Evolutionary conservation across 1,140 invertebrate species (phyloP).

Genomic region (Psix sp.): DNA sequence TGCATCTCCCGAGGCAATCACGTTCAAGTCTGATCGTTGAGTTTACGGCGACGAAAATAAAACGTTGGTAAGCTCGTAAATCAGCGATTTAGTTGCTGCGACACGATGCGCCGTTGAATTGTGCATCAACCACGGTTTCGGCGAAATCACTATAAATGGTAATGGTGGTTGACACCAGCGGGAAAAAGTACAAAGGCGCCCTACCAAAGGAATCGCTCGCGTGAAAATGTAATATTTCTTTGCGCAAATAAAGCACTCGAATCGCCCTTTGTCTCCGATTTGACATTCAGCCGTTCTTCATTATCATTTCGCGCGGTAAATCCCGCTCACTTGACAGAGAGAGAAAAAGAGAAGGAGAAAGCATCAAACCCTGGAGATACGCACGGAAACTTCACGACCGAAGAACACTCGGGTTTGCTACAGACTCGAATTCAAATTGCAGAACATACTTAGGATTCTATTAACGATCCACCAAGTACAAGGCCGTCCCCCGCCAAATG

Average conservation of each 20-base stretch:
- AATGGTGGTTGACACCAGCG: conserved; percentile 65
- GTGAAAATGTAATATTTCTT: conserved; percentile 74
- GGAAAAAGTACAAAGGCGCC: conserved; percentile 45
- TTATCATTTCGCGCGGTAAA: conserved; percentile 29
- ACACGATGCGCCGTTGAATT: conserved; percentile 48
- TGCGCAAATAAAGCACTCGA: conserved; percentile 66
- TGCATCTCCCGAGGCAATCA: conserved; percentile 45
- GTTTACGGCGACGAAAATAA: conserved; percentile 43
- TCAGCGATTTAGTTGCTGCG: conserved; percentile 54
- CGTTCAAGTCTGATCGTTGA: conserved; percentile 28
- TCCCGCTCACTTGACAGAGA: no score
- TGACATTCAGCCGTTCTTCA: conserved; percentile 38
- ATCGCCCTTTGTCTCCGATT: conserved; percentile 45
- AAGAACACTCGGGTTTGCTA: conserved; percentile 25
- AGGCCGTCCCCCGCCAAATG: conserved; percentile 28
- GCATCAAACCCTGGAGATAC: conserved; percentile 58
- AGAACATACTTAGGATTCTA: conserved; percentile 67
- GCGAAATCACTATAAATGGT: conserved; percentile 76
- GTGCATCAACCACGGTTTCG: conserved; percentile 61
- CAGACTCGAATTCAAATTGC: conserved; percentile 62
- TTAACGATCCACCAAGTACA: conserved; percentile 58
- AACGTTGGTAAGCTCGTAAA: conserved; percentile 61
- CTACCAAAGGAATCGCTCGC: conserved; percentile 42
- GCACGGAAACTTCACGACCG: conserved; percentile 10
- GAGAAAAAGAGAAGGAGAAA: no score